These are phyloP conservation scores for Cheilosia impressa DNA, from an alignment of 2,888 invertebrate genomes.

Conservation along the genomic window DNA sequence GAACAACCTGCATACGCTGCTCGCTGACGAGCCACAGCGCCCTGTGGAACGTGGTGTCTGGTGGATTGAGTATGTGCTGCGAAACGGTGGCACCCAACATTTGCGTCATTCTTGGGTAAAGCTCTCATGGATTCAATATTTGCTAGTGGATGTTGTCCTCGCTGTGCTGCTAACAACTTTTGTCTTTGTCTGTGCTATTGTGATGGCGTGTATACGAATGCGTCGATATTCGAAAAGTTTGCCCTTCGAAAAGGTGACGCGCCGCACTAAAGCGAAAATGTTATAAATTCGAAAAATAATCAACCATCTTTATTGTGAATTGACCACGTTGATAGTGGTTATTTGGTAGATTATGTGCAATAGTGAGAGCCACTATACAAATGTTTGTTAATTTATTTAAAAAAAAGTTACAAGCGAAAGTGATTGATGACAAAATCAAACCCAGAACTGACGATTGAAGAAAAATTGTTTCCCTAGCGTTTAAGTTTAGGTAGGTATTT, in stretches of 20 bases:
- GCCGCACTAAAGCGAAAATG: constrained; percentile 76
- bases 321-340: not conserved
- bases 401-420: not conserved
- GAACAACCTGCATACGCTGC: constrained; percentile 67
- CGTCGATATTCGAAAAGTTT: constrained; percentile 77
- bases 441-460: constrained; percentile 33
- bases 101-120: constrained; percentile 71
- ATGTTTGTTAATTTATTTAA: constrained; percentile 16
- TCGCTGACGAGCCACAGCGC: constrained; percentile 76
- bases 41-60: constrained; percentile 77
- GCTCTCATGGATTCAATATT: constrained; percentile 77
- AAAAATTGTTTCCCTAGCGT: constrained; percentile 21
- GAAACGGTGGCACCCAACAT: constrained; percentile 76
- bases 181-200: constrained; percentile 48
- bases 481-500: constrained; percentile 27
- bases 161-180: constrained; percentile 50
- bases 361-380: too few species aligned
- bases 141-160: constrained; percentile 76
- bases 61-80: constrained; percentile 78
- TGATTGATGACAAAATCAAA: not conserved
- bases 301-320: constrained; percentile 27
- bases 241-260: constrained; percentile 77
- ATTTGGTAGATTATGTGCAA: too few species aligned
- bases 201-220: constrained; percentile 63
- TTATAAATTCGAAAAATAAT: constrained; percentile 37